Percentiles rank a stretch among this genome's conserved stretches.
Conservation (phyloP, 2,888 invertebrate species). For the Myopa testacea region DNA sequence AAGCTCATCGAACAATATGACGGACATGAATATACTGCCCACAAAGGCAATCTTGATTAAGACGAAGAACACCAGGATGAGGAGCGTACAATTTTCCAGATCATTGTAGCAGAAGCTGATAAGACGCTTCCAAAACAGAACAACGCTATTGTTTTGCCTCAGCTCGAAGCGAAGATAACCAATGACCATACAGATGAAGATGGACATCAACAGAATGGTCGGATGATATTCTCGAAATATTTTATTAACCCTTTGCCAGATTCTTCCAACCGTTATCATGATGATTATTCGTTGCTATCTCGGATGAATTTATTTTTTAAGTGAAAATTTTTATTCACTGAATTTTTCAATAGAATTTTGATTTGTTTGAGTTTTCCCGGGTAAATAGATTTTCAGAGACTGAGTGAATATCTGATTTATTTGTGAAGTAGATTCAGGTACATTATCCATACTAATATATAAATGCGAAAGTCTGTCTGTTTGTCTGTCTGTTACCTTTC, state of each 20-base stretch:
- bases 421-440: no score
- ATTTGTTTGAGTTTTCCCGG: no score
- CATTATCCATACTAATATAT: no score
- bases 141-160: constrained; percentile 51
- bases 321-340: no score
- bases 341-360: no score
- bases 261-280: constrained; percentile 26
- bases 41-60: constrained; percentile 47
- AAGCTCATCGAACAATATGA: constrained; percentile 16
- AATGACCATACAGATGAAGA: constrained; percentile 44
- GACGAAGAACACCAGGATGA: constrained; percentile 40
- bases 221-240: constrained; percentile 51
- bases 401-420: no score
- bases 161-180: constrained; percentile 54
- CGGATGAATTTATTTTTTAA: no score
- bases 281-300: no score
- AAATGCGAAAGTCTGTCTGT: no score
- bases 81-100: constrained; percentile 45
- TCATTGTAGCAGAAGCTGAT: constrained; percentile 46
- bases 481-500: no score
- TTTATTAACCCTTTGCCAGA: constrained; percentile 46
- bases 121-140: constrained; percentile 52
- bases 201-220: constrained; percentile 48
- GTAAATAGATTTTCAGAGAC: no score
- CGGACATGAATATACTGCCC: constrained; percentile 49